Evolutionary conservation across 2,113 vertebrate species (phyloP), one percentile per base, ranked within the genome.

Genomic region (Pogonocichla stellata): DNA sequence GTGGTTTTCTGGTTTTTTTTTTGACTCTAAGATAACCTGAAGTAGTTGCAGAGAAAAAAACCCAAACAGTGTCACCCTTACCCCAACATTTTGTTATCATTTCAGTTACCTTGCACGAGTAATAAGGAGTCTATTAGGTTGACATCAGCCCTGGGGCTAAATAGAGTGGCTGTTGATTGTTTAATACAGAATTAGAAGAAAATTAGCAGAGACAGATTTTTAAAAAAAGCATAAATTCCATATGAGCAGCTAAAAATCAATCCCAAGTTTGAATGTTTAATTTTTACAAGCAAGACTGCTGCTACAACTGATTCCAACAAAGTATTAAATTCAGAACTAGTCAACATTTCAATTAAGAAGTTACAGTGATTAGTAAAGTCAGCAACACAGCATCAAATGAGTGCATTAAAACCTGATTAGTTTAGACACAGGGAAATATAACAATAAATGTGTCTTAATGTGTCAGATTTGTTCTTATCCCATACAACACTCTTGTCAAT

Each of bases 31-130:
- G 43, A 38, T 23, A 79, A 60, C 7, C 19, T 57, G 17, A 50
- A 61, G 36, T 80, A 28, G 9, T 42, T 54, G 8, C 51, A 54
- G 57, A 86, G 33, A 3, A 50, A 57, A 82, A 50, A 58, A 9
- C 1, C 10, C 31, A 58, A 50, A 29, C 13, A 50, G 3, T 0
- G 0, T 48, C 29, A 28, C 9, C 19, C 1, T 4, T 25, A 20
- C 5, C 10, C 17, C 31, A 67, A 40, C 0, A 47, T 43, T 75
- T 66, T 78, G 2, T 36, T 71, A 74, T 24, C 3, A 50, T 81
- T 84, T 84, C 38, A 38, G 6, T 14, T 67, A 58, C 51, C 53
- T 94, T 67, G 10, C 24, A 33, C 1, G 1, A 56, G 6, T 75
- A 71, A 47, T 48, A 72, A 53, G 57, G 45, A 67, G 4, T 62